Percentiles rank a stretch among this genome's conserved stretches.
Evolutionary conservation across 2,888 invertebrate species (phyloP).

Genomic region (Apodemia hepburni): DNA sequence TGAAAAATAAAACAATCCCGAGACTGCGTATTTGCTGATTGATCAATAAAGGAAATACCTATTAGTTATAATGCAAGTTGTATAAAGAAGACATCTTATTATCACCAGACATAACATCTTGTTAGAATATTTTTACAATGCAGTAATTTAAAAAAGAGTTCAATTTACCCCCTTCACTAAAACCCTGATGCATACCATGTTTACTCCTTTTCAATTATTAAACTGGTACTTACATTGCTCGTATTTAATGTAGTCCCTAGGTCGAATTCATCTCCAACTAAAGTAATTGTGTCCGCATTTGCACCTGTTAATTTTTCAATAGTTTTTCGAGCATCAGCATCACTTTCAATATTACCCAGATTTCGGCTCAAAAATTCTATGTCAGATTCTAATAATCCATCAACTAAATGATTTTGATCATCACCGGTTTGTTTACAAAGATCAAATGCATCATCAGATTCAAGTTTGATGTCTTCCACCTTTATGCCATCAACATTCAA

Average conservation of each 20-base stretch:
- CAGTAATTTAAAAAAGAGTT: too few species aligned
- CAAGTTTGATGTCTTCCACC: conserved; percentile 69
- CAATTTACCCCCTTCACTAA: too few species aligned
- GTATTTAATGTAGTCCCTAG: conserved; percentile 68
- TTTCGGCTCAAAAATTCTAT: conserved; percentile 75
- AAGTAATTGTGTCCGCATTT: conserved; percentile 66
- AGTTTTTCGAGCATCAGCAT: conserved; percentile 74
- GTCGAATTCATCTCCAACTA: conserved; percentile 73
- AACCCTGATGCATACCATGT: too few species aligned
- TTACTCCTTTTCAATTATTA: background rate
- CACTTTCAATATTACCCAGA: conserved; percentile 72
- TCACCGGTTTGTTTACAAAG: conserved; percentile 60
- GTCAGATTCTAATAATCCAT: conserved; percentile 70
- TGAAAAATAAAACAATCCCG: too few species aligned
- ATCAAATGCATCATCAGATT: conserved; percentile 59
- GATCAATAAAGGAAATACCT: too few species aligned
- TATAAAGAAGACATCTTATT: too few species aligned
- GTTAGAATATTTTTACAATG: too few species aligned
- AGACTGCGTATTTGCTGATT: too few species aligned
- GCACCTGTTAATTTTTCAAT: conserved; percentile 73
- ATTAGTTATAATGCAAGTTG: too few species aligned
- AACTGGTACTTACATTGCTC: conserved; percentile 52
- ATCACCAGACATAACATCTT: too few species aligned
- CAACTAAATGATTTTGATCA: conserved; percentile 62
- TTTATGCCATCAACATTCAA: conserved; percentile 61